Conservation (phyloP, 2,888 invertebrate species). For the Pyralis farinalis region DNA sequence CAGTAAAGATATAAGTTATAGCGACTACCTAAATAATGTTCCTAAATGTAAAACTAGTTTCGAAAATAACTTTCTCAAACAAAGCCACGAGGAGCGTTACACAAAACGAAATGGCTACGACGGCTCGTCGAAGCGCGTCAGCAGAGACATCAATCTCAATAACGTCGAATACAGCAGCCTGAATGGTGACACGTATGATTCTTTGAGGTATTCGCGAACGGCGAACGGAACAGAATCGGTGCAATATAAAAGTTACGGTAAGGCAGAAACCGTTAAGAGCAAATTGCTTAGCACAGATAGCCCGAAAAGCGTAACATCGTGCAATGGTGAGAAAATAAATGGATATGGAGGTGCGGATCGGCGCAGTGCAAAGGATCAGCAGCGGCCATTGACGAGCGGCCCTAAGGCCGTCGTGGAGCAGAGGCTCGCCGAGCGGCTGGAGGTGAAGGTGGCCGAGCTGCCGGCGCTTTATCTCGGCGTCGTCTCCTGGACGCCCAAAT, state of each 20-base stretch:
- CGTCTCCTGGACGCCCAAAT: constrained; percentile 89
- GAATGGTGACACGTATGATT: constrained; percentile 72
- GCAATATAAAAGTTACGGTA: constrained; percentile 75
- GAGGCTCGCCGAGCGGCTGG: constrained; percentile 72
- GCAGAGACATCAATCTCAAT: constrained; percentile 69
- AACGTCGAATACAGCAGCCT: constrained; percentile 68
- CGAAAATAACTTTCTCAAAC: constrained; percentile 74
- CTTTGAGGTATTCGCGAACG: constrained; percentile 75
- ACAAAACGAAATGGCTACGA: constrained; percentile 72
- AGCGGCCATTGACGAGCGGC: constrained; percentile 63
- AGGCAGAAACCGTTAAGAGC: constrained; percentile 73
- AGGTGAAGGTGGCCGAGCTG: constrained; percentile 79
- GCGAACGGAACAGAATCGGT: constrained; percentile 76
- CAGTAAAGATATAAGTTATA: constrained; percentile 69
- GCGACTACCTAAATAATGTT: constrained; percentile 75
- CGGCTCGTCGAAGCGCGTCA: constrained; percentile 57
- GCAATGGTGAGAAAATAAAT: constrained; percentile 70
- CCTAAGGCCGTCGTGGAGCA: constrained; percentile 68
- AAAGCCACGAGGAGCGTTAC: constrained; percentile 68
- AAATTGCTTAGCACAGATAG: constrained; percentile 75
- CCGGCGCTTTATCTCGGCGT: constrained; percentile 87
- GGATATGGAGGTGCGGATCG: constrained; percentile 58
- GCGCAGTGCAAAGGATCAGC: constrained; percentile 56
- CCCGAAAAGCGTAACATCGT: constrained; percentile 73
- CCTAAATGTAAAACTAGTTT: constrained; percentile 78